Evolutionary conservation across 1,140 invertebrate species (phyloP).

Genomic region (Fragariocoptes setiger): DNA sequence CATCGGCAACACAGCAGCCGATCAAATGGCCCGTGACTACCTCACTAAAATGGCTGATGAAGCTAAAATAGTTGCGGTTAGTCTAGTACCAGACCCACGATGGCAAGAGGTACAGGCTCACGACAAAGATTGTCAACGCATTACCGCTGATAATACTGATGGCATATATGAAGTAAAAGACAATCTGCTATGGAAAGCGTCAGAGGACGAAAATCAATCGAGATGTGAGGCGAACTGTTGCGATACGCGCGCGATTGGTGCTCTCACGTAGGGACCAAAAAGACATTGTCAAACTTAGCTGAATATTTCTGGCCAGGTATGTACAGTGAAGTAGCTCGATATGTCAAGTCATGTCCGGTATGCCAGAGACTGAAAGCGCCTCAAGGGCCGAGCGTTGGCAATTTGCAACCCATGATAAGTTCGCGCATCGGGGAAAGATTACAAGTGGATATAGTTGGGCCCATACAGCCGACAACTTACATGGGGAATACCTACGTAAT

Average conservation of each 20-base stretch:
- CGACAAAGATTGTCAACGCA: too few relatives aligned
- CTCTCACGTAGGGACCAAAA: constrained; percentile 6
- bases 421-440: constrained; percentile 9
- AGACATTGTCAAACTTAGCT: constrained; percentile 7
- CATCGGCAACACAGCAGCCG: too few relatives aligned
- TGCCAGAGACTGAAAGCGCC: constrained; percentile 8
- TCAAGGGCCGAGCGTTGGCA: constrained; percentile 14
- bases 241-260: constrained; percentile 7
- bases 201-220: background rate
- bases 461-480: constrained; percentile 7
- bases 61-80: too few relatives aligned
- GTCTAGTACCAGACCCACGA: too few relatives aligned
- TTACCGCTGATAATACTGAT: too few relatives aligned
- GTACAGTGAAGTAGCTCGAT: background rate
- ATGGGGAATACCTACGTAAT: constrained; percentile 13
- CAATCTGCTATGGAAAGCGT: background rate
- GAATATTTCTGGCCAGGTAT: constrained; percentile 7
- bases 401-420: constrained; percentile 11
- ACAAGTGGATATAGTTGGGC: constrained; percentile 13
- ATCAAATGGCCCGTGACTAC: too few relatives aligned
- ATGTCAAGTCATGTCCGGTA: background rate
- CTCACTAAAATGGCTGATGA: too few relatives aligned
- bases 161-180: too few relatives aligned
- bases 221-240: constrained; percentile 1
- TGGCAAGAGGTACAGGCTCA: too few relatives aligned